These are phyloP conservation scores for Hyperoplus lanceolatus DNA, from an alignment of 2,797 vertebrate species.

Conservation along the genomic window DNA sequence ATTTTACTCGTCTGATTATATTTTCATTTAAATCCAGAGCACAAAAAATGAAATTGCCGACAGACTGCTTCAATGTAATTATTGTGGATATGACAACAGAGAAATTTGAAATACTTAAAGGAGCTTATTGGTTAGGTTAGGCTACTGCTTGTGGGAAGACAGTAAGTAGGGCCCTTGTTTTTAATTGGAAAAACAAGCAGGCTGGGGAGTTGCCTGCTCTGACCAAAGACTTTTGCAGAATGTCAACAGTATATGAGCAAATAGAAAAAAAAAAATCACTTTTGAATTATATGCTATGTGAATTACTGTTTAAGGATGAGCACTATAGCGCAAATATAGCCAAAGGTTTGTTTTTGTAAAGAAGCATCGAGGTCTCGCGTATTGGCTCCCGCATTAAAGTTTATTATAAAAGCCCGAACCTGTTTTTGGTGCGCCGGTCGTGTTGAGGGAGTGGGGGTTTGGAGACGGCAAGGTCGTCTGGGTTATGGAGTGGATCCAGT, in stretches of 20 bases:
- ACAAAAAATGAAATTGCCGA: no score
- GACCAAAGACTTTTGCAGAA: slow-evolving; percentile 30
- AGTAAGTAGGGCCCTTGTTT: slow-evolving; percentile 25
- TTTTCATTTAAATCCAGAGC: no score
- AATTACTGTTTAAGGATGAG: slow-evolving; percentile 54
- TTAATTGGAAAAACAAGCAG: slow-evolving; percentile 17
- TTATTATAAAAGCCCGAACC: slow-evolving; percentile 50
- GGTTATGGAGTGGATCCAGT: slow-evolving; percentile 61
- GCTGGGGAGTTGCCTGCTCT: slow-evolving; percentile 17
- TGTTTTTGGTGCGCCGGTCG: slow-evolving; percentile 44
- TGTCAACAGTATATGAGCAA: slow-evolving; percentile 14
- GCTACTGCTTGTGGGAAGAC: not conserved
- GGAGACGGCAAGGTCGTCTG: slow-evolving; percentile 76
- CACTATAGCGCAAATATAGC: slow-evolving; percentile 60
- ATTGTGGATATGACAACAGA: no score
- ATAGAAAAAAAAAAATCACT: slow-evolving; percentile 25
- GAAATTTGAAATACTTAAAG: not conserved
- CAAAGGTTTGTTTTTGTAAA: slow-evolving; percentile 44
- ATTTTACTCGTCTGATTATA: no score
- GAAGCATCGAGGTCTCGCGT: slow-evolving; percentile 26
- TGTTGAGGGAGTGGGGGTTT: slow-evolving; percentile 14
- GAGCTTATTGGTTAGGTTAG: not conserved
- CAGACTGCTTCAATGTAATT: no score
- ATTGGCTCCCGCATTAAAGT: slow-evolving; percentile 43
- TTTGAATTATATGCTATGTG: slow-evolving; percentile 41